Conservation (phyloP, 2,888 invertebrate species). For the Ichneumoninae sp. region DNA sequence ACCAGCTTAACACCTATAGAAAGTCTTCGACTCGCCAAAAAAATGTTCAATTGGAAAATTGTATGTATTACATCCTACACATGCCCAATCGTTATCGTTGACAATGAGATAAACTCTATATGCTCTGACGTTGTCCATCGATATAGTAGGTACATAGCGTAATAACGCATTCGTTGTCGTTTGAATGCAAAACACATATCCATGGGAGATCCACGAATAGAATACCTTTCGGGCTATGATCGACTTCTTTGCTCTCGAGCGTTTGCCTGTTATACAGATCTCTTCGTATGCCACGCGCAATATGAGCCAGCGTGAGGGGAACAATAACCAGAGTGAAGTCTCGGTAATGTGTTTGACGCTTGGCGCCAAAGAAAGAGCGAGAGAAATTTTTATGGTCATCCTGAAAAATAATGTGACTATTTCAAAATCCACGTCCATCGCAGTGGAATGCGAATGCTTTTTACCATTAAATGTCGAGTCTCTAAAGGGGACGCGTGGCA, state of each 20-base stretch:
- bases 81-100: constrained; percentile 17
- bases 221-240: constrained; percentile 25
- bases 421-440: constrained; percentile 62
- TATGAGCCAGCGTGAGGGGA: too few relatives aligned
- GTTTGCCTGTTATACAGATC: not conserved
- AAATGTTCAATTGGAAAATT: not conserved
- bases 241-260: constrained; percentile 1
- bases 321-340: not conserved
- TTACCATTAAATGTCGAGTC: constrained; percentile 61
- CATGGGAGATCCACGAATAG: not conserved
- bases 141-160: not conserved
- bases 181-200: not conserved
- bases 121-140: not conserved
- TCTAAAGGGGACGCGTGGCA: constrained; percentile 57
- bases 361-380: not conserved
- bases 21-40: not conserved
- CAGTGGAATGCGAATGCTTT: constrained; percentile 67
- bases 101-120: constrained; percentile 10
- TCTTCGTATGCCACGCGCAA: constrained; percentile 10
- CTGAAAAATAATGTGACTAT: constrained; percentile 72
- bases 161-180: constrained; percentile 40
- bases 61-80: not conserved
- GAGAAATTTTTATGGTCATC: constrained; percentile 64
- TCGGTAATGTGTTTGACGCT: constrained; percentile 1
- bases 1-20: too few relatives aligned